A percentile compares a stretch with the other conserved stretches of the same genome.
phyloP scores from a whole-genome alignment of 1,140 invertebrate genomes.

The Halictus rubicundus region DNA sequence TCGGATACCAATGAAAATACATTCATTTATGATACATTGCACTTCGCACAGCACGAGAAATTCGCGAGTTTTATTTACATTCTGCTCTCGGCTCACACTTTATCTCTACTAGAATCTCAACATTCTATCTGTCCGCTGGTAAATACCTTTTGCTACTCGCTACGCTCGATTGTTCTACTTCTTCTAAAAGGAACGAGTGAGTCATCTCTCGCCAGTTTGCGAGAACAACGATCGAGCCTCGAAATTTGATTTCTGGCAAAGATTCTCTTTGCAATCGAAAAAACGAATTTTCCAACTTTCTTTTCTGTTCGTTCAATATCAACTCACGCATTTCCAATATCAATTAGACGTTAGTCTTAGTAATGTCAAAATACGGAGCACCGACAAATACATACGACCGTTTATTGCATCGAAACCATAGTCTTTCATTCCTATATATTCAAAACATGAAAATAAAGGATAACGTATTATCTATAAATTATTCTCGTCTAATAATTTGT shows the following conservation, averaged over 20 bases:
- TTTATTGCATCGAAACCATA: background rate
- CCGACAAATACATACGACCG: background rate
- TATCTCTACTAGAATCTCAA: conserved; percentile 30
- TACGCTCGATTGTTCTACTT: conserved; percentile 29
- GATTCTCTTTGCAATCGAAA: too few species aligned
- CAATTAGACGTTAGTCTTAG: too few species aligned
- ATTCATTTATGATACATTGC: conserved; percentile 40
- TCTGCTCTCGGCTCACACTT: background rate
- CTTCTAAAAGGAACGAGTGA: conserved; percentile 21
- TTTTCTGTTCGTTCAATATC: too few species aligned
- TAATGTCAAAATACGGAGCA: background rate
- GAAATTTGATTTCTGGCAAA: background rate
- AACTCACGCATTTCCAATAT: too few species aligned
- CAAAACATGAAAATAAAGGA: background rate
- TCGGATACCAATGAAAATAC: conserved; percentile 30
- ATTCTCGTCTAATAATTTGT: background rate
- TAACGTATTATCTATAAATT: background rate
- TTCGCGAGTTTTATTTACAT: conserved; percentile 38
- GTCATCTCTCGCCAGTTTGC: background rate
- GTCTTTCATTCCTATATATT: background rate
- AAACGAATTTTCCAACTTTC: too few species aligned
- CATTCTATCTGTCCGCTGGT: conserved; percentile 7
- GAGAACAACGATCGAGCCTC: background rate
- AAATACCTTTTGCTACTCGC: conserved; percentile 31
- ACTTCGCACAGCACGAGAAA: conserved; percentile 16